Base-by-base conservation (phyloP, 2,113 vertebrate genomes). In the Eurystomus gularis region DNA sequence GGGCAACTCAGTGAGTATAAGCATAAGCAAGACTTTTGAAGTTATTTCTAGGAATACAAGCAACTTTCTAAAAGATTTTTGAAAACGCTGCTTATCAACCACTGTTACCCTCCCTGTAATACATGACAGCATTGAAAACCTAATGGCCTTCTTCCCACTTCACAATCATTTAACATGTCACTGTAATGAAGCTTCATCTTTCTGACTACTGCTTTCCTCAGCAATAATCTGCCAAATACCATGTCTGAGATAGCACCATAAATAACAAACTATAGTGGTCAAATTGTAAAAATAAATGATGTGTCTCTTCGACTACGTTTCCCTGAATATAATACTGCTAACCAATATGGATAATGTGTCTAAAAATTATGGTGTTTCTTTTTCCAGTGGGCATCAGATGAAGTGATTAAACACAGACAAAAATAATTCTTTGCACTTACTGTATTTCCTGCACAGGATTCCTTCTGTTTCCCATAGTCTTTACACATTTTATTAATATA, bases 231-330 rank as follows among this genome's bases (percentile, higher is more conserved):
- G 52, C 64, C 83, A 91, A 94, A 86, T 65, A 88, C 52, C 57
- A 51, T 35, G 44, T 44, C 42, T 92, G 65, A 92, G 72, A 80
- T 40, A 91, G 46, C 39, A 91, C 31, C 71, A 81, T 66, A 86
- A 93, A 86, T 71, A 88, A 93, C 25, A 83, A 90, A 51, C 60
- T 91, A 33, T 3, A 88, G 54, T 21, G 29, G 64, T 78, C 64
- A 66, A 85, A 83, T 17, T 87, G 54, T 71, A 95, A 92, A 94
- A 92, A 84, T 87, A 90, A 52, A 93, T 88, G 19, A 94, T 77
- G 26, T 0, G 0, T 46, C 49, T 86, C 80, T 73, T n/a, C 6
- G 31, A 76, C 33, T 83, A 33, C 26, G 82, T 46, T 90, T 81
- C 49, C 55, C 65, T 71, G 29, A 77, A 54, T 68, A 37, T 58